Evolutionary conservation across 1,140 invertebrate species (phyloP), one percentile per base, ranked within the genome.

Genomic region (Stenopsyche tienmushanensis): DNA sequence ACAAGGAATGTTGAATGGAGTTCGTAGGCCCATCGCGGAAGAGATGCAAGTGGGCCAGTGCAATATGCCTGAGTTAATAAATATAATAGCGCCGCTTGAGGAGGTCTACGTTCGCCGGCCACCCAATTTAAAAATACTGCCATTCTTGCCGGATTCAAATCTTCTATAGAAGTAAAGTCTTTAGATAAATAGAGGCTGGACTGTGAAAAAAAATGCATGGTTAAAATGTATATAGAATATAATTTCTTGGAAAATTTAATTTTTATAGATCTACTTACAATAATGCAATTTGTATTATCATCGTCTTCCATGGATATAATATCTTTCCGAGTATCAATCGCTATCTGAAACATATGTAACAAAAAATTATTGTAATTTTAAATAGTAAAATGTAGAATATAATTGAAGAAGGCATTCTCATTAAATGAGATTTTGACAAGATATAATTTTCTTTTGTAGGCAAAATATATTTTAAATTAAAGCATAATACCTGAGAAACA

Each of bases 11-110:
- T 95, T 58, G 96, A 97, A 80, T 97, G 93, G 73, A 98, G 96
- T 83, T 98, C 96, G 81, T 97, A 98, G 24, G 95, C 95, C 95
- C 95, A 98, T 77, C 95, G 93, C 59, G 91, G 86, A 86, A 98
- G 88, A 15, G 75, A 74, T 45, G 72, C 50, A 1, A 65, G 18
- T 7, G 71, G 49, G 7, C 74, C 77, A n/a, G 45, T 18, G 15
- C 45, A 52, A 39, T 70, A 70, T 5, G 34, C 26, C 5, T 42
- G 39, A 3, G 65, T n/a, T 9, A 70, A 42, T 9, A 70, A 58
- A 50, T 67, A 67, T 10, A 70, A 49, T 1, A 67, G 29, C 0
- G 62, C 62, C 0, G 69, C 69, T 26, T 67, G 65, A 21, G 69
- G 55, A 1, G 69, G 65, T 74, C 79, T 74, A 18, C 77, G 73